Conservation (phyloP, 2,113 vertebrate genomes). For the Dicaeum eximium region DNA sequence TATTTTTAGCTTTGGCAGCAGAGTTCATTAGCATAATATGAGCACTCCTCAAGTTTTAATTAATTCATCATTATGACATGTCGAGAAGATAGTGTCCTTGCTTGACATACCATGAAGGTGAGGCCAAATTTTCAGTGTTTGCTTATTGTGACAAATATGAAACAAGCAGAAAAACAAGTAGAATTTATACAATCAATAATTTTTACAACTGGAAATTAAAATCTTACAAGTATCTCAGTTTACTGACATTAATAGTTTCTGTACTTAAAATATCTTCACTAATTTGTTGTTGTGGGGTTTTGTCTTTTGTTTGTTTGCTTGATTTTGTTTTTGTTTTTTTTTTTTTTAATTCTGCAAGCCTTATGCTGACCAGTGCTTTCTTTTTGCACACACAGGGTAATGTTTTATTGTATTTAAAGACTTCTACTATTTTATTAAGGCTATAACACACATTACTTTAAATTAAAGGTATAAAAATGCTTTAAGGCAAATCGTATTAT, state of each 20-base stretch:
- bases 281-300: not conserved
- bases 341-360: not conserved
- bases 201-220: not conserved
- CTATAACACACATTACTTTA: not conserved
- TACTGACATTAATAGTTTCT: not conserved
- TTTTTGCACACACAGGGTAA: not conserved
- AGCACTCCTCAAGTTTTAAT: not conserved
- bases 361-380: not conserved
- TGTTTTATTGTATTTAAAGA: not conserved
- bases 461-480: not conserved
- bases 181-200: not conserved
- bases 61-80: not conserved
- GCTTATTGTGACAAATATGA: not conserved
- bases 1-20: conserved; percentile 14
- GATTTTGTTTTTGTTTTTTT: not conserved
- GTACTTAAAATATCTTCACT: not conserved
- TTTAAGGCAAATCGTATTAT: not conserved
- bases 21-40: conserved; percentile 1
- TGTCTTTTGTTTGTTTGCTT: not conserved
- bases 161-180: not conserved
- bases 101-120: not conserved
- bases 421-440: not conserved
- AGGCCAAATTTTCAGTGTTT: not conserved
- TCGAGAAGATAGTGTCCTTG: not conserved
- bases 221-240: not conserved